Evolutionary conservation across 2,113 vertebrate genomes (phyloP), one percentile per base, ranked within the genome.

Genomic region (Danio rerio): DNA sequence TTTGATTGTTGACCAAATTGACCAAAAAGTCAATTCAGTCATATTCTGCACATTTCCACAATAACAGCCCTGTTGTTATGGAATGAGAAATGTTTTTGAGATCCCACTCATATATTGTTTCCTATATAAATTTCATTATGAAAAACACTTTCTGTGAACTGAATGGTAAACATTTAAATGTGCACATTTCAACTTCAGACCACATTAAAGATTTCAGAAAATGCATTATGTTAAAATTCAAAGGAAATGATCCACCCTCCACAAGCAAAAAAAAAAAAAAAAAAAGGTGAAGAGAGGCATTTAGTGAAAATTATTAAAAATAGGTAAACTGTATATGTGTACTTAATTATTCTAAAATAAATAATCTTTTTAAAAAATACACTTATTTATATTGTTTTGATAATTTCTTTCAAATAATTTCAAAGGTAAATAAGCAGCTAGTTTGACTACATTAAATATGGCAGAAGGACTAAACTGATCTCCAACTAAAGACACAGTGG

Each of bases 321-420:
- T 84, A 89, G 80, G 58, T 84, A 84, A 84, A 88, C 78, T 84
- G 83, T 81, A 75, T 56, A 63, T 56, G 63, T 87, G 81, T 76
- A 86, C 69, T 81, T 87, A 40, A 69, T 88, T 82, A 12, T 75
- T 68, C 53, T 86, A 74, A 80, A 92, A 93, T 93, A 94, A 93
- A 94, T 94, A 93, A 21, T 31, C 31, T 83, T 88, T 89, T 89
- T 7, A 90, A 93, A 94, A 94, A 93, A 61, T 93, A 92, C 86
- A 88, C 85, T 86, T 88, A 61, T 89, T 86, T 89, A 82, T 76
- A 85, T 84, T 20, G 52, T 84, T 76, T 62, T 15, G 58, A 83
- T 55, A 62, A 69, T 56, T 61, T 71, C 65, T 87, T 83, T 62
- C 85, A 89, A 69, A 90, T 89, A 86, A 86, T 80, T 69, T 62